Base-by-base conservation (phyloP, 1,140 invertebrate species). In the Pogonomyrmex californicus region DNA sequence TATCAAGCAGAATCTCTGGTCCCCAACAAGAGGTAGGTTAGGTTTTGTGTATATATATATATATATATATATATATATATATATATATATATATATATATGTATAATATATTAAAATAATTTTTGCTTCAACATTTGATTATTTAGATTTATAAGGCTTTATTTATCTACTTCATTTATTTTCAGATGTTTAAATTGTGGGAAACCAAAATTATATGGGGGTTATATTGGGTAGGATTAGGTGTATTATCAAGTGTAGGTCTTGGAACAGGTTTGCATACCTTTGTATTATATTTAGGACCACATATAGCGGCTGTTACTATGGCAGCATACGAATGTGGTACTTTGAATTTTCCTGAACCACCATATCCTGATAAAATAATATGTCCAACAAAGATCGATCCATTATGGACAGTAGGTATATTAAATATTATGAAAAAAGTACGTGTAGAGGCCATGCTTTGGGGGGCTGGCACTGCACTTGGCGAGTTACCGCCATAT, bases 221-320 rank as follows among this genome's bases (percentile, higher is more conserved):
- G 95, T 92, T 97, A 9, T 99, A 99, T 96, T 99, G 99, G 99
- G 96, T 99, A 86, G 97, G 98, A 12, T 96, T 99, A 66, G 99
- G 99, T 49, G 97, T 99, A 30, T 96, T 99, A 71, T 99, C 99
- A 36, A 99, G 99, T 10, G 98, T 99, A 65, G 99, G 99, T 1
- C 96, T 99, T 47, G 99, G 99, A 14, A 99, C 99, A 0, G 99
- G 99, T 6, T 96, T 99, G 38, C 99, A 99, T 94, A 99, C 99
- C 73, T 99, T 99, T 96, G 96, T 99, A 14, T 96, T 99, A 54
- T 99, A 99, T 95, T 95, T 99, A 90, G 99, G 99, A 33, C 98
- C 98, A 33, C 97, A 98, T 91, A 98, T 99, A 95, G 98, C 98
- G 49, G 96, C 98, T 77, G 99, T 99, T n/a, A 99, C 99, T 7